These are phyloP conservation scores for Todiramphus chloris DNA, from an alignment of 2,113 vertebrate genomes.

Conservation along the genomic window DNA sequence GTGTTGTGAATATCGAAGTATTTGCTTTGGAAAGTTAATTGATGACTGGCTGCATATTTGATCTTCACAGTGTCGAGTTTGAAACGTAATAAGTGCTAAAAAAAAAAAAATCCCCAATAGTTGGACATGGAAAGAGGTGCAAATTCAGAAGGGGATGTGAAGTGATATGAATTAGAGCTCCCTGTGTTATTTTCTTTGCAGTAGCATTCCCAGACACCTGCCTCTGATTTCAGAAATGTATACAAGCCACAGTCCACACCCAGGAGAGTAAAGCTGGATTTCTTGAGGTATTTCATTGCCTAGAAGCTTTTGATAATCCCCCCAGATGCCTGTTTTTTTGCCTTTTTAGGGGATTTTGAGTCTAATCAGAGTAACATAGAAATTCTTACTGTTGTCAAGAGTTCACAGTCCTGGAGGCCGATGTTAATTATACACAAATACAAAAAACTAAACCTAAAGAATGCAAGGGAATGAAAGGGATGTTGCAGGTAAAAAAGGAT, in stretches of 20 bases:
- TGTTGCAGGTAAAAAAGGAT: background rate
- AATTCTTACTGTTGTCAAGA: background rate
- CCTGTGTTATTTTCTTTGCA: background rate
- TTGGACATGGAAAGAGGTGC: background rate
- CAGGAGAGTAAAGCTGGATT: background rate
- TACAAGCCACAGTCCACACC: background rate
- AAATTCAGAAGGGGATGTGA: constrained; percentile 16
- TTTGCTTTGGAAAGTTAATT: constrained; percentile 34
- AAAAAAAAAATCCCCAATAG: background rate
- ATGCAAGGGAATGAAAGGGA: background rate
- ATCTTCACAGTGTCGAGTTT: background rate
- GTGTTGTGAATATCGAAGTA: constrained; percentile 21
- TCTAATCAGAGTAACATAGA: background rate
- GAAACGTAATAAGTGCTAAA: background rate
- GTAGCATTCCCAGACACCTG: constrained; percentile 26
- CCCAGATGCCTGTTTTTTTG: background rate
- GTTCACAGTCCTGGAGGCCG: background rate
- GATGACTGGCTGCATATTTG: constrained; percentile 47
- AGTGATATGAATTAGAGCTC: background rate
- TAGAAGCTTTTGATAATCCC: background rate
- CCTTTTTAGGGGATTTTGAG: background rate
- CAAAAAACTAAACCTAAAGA: background rate
- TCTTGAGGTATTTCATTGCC: background rate
- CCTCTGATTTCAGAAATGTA: constrained; percentile 3
- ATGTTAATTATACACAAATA: background rate